Conservation (phyloP, 2,888 invertebrate species). For the Argyresthia albistria region DNA sequence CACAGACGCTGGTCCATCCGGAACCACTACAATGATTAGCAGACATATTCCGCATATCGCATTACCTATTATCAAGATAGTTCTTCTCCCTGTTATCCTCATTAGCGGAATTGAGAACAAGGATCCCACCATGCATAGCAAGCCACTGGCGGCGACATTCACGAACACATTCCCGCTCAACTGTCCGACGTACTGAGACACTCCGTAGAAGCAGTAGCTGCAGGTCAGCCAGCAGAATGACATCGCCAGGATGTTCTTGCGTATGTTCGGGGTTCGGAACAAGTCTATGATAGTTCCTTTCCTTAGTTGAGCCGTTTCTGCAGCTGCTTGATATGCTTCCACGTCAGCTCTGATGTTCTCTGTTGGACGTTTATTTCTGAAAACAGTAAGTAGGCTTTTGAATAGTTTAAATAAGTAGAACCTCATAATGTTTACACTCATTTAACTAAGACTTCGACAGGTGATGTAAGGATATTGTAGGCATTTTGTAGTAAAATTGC, state of each 20-base stretch:
- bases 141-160: slow-evolving; percentile 85
- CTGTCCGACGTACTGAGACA: slow-evolving; percentile 86
- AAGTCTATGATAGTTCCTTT: slow-evolving; percentile 73
- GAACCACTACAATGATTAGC: slow-evolving; percentile 71
- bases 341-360: slow-evolving; percentile 41
- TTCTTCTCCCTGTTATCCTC: slow-evolving; percentile 77
- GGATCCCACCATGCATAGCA: slow-evolving; percentile 73
- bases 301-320: slow-evolving; percentile 19
- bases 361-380: slow-evolving; percentile 35
- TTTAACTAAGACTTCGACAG: too few species aligned
- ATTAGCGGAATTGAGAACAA: slow-evolving; percentile 74
- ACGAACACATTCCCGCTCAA: slow-evolving; percentile 82
- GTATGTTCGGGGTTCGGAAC: slow-evolving; percentile 77
- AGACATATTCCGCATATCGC: slow-evolving; percentile 74
- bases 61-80: slow-evolving; percentile 77
- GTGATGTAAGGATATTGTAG: too few species aligned
- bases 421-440: too few species aligned
- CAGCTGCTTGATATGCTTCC: slow-evolving; percentile 34
- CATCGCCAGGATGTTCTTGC: slow-evolving; percentile 80
- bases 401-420: too few species aligned
- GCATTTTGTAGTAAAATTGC: too few species aligned
- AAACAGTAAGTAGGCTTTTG: slow-evolving; percentile 17
- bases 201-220: slow-evolving; percentile 83
- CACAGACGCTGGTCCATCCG: slow-evolving; percentile 53
- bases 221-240: slow-evolving; percentile 86